phyloP scores from a whole-genome alignment of 92 coral and sea anemone genomes.

The Bergia puertoricense region DNA sequence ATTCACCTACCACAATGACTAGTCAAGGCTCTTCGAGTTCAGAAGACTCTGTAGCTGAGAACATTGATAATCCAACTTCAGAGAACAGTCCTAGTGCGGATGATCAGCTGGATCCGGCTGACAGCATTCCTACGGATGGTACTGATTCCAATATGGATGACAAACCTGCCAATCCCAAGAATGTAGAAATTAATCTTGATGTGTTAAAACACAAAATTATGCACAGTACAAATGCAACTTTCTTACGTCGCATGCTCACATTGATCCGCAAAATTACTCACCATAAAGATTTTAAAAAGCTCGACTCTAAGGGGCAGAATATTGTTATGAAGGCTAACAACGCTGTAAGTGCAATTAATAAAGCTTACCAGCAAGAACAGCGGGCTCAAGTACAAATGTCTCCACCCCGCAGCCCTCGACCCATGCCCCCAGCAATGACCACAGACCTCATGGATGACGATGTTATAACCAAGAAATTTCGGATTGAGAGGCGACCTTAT shows the following conservation, averaged over 20 bases:
- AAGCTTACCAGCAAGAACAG: slow-evolving; percentile 53
- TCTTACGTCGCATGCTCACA: slow-evolving; percentile 77
- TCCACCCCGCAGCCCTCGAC: slow-evolving; percentile 31
- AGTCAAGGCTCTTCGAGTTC: background rate
- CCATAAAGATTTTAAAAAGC: slow-evolving; percentile 81
- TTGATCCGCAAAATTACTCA: slow-evolving; percentile 84
- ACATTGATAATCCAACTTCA: background rate
- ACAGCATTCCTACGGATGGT: background rate
- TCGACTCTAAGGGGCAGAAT: slow-evolving; percentile 63
- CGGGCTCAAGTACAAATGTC: slow-evolving; percentile 26
- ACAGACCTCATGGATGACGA: slow-evolving; percentile 47
- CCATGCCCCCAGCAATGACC: slow-evolving; percentile 26
- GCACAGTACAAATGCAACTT: slow-evolving; percentile 78
- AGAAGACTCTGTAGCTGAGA: background rate
- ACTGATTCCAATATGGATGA: background rate
- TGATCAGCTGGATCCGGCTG: slow-evolving; percentile 29
- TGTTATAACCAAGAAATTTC: slow-evolving; percentile 73
- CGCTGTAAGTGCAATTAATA: slow-evolving; percentile 62
- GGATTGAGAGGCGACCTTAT: slow-evolving; percentile 76
- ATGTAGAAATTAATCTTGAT: slow-evolving; percentile 71
- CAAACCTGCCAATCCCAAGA: slow-evolving; percentile 14
- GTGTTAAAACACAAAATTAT: slow-evolving; percentile 71
- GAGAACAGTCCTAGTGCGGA: slow-evolving; percentile 15
- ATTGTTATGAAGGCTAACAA: slow-evolving; percentile 74
- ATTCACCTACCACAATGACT: background rate